Percentiles rank a stretch among this genome's conserved stretches.
Evolutionary conservation across 2,888 invertebrate genomes (phyloP).

Genomic region (Hyposoter didymator): DNA sequence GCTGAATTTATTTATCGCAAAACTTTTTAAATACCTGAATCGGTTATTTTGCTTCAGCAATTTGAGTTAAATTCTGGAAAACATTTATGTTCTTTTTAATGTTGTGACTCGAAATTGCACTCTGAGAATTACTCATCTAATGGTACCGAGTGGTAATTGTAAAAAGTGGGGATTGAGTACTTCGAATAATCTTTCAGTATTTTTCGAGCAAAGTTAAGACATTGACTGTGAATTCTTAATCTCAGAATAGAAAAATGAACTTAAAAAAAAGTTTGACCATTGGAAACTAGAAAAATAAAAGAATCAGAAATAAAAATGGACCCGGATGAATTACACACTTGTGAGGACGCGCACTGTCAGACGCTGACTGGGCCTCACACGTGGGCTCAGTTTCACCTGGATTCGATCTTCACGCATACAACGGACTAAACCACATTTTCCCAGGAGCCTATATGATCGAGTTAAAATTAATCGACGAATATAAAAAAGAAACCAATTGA

Average conservation of each 20-base stretch:
- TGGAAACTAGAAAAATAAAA: neutral
- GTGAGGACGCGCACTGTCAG: constrained; percentile 49
- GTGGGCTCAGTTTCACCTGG: constrained; percentile 35
- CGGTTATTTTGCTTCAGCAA: neutral
- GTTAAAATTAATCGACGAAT: neutral
- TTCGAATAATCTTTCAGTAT: neutral
- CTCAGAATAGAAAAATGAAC: neutral
- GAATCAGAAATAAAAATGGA: neutral
- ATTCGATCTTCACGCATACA: neutral
- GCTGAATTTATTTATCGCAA: too few species aligned
- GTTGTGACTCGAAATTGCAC: neutral
- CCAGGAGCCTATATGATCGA: neutral
- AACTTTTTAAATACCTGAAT: neutral
- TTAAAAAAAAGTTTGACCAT: neutral
- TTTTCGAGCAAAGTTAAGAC: neutral
- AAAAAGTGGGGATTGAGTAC: neutral
- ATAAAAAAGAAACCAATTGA: neutral
- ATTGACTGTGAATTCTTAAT: neutral
- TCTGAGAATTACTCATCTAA: neutral
- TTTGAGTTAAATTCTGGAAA: neutral
- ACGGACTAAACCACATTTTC: constrained; percentile 1
- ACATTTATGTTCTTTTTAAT: neutral
- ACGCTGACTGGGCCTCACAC: constrained; percentile 33
- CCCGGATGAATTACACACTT: constrained; percentile 40
- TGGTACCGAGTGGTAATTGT: neutral